Percentiles rank a stretch among this genome's conserved stretches.
These are phyloP conservation scores for Grapholita molesta DNA, from an alignment of 1,140 invertebrate species.

Conservation along the genomic window DNA sequence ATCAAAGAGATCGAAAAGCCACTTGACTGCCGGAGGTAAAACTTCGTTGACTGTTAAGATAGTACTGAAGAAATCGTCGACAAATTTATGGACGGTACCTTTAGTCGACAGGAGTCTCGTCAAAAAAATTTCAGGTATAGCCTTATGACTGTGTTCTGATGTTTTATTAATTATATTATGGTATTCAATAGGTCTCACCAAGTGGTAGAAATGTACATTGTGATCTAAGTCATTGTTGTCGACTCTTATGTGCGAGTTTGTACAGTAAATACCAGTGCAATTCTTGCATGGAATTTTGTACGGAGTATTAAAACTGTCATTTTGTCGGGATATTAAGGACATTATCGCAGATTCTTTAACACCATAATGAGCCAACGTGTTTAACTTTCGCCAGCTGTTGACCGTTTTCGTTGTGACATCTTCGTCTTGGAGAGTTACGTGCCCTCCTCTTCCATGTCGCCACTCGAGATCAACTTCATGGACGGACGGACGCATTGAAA, in stretches of 20 bases:
- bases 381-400: conserved; percentile 94
- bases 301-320: conserved; percentile 88
- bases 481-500: conserved; percentile 93
- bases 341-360: conserved; percentile 96
- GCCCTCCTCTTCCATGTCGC: conserved; percentile 94
- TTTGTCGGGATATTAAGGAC: conserved; percentile 93
- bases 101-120: conserved; percentile 95
- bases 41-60: conserved; percentile 93
- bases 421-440: conserved; percentile 94
- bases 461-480: conserved; percentile 96
- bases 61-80: conserved; percentile 95
- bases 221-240: conserved; percentile 89
- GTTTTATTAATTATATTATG: conserved; percentile 81
- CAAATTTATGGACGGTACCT: conserved; percentile 97
- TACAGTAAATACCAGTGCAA: conserved; percentile 87
- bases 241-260: conserved; percentile 87
- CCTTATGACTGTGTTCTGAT: conserved; percentile 90
- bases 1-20: conserved; percentile 96
- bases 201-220: conserved; percentile 87
- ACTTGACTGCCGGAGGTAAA: conserved; percentile 95
- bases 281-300: conserved; percentile 91
- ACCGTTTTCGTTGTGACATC: conserved; percentile 94
- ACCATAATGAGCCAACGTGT: conserved; percentile 95
- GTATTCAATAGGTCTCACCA: conserved; percentile 91
- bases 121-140: conserved; percentile 97